A percentile compares a stretch with the other conserved stretches of the same genome.
phyloP scores from a whole-genome alignment of 2,888 invertebrate genomes.

The Blastobasis lacticolella region DNA sequence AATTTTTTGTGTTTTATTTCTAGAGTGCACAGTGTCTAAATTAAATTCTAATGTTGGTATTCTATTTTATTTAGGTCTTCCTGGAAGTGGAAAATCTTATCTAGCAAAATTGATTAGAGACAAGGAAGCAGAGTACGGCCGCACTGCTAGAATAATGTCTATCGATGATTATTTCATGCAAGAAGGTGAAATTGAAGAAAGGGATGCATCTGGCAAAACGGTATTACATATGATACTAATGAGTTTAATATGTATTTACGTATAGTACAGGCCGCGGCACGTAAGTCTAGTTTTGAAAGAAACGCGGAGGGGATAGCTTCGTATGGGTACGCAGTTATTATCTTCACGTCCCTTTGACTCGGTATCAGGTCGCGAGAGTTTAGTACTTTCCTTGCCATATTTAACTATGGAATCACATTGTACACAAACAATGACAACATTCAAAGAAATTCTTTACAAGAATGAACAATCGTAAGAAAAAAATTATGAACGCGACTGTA shows the following conservation, averaged over 20 bases:
- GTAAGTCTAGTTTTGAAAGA: no score
- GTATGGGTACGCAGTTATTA: no score
- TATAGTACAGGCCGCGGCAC: no score
- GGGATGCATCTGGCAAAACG: conserved; percentile 82
- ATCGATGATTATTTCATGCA: conserved; percentile 97
- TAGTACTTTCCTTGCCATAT: neutral
- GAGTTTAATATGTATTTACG: no score
- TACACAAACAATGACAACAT: neutral
- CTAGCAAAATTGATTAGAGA: conserved; percentile 91
- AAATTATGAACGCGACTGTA: no score
- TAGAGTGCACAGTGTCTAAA: no score
- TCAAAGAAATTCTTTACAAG: no score
- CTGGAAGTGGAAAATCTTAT: conserved; percentile 96
- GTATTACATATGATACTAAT: conserved; percentile 32
- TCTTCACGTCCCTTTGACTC: no score
- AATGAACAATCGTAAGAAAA: no score
- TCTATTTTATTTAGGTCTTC: conserved; percentile 74
- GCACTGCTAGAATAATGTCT: conserved; percentile 92
- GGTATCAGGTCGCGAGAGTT: no score
- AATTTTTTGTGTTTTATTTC: no score
- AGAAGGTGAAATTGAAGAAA: conserved; percentile 83
- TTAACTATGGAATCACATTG: neutral
- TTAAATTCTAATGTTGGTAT: neutral
- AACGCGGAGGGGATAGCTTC: no score
- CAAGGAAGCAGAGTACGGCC: conserved; percentile 86